These are phyloP conservation scores for Platysteira castanea DNA, from an alignment of 2,113 vertebrate species.

Conservation along the genomic window DNA sequence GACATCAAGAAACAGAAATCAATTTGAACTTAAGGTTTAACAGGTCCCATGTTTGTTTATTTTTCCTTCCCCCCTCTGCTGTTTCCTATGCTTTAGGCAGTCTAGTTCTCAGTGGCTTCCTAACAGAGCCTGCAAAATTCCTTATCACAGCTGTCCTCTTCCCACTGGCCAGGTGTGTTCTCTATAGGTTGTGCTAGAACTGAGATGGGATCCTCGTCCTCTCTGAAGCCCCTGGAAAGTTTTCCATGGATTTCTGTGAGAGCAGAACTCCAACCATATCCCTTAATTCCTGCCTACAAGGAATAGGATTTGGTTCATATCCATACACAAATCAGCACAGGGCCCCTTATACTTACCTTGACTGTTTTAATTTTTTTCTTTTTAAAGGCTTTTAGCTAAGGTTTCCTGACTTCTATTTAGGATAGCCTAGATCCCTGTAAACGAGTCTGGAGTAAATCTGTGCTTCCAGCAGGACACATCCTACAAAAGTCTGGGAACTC, in stretches of 20 bases:
- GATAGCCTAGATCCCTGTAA: background rate
- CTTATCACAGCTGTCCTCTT: background rate
- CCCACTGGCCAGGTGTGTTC: background rate
- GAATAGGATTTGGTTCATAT: background rate
- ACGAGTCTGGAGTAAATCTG: background rate
- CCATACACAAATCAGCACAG: background rate
- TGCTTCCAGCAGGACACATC: background rate
- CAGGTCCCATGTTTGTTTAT: background rate
- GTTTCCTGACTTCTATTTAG: background rate
- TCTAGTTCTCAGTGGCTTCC: background rate
- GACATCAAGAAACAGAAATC: background rate
- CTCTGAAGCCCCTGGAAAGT: background rate
- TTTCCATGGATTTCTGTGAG: background rate
- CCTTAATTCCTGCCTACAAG: background rate
- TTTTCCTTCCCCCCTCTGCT: background rate
- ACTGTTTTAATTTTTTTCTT: too few species aligned
- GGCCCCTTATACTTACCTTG: background rate
- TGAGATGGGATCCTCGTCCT: background rate
- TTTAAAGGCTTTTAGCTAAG: background rate
- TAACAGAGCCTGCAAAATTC: background rate
- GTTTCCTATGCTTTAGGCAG: background rate
- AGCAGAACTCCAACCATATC: background rate
- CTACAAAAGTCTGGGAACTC: constrained; percentile 14
- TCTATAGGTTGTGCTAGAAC: background rate
- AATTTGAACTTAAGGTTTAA: background rate